Percentiles rank a stretch among this genome's conserved stretches.
phyloP scores from a whole-genome alignment of 2,888 invertebrate genomes.

The Hirtodrosophila histrioides region DNA sequence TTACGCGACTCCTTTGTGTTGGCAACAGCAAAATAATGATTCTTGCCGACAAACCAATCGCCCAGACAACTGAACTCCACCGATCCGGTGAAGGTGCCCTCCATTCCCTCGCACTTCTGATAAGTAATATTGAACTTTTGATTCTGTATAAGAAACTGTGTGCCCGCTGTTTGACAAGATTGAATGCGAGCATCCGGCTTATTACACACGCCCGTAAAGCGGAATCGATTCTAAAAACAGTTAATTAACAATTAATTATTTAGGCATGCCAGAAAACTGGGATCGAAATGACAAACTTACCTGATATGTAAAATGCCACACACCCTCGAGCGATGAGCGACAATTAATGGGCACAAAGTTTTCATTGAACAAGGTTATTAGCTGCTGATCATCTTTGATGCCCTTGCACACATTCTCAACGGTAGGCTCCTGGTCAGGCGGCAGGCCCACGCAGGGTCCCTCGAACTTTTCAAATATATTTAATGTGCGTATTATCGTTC shows the following conservation, averaged over 20 bases:
- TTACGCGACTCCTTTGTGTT: slow-evolving; percentile 97
- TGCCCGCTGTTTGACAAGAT: slow-evolving; percentile 98
- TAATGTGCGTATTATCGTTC: slow-evolving; percentile 92
- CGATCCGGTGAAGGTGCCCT: slow-evolving; percentile 94
- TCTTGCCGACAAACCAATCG: slow-evolving; percentile 97
- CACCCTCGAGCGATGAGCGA: slow-evolving; percentile 95
- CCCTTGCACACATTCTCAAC: slow-evolving; percentile 91
- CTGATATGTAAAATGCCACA: slow-evolving; percentile 97
- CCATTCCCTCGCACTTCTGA: slow-evolving; percentile 94
- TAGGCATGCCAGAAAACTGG: not conserved
- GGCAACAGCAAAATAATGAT: slow-evolving; percentile 98
- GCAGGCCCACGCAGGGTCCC: slow-evolving; percentile 91
- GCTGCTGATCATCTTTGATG: slow-evolving; percentile 91
- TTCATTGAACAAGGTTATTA: slow-evolving; percentile 94
- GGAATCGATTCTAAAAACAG: slow-evolving; percentile 88
- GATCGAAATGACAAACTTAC: slow-evolving; percentile 55
- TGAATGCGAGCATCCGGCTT: slow-evolving; percentile 94
- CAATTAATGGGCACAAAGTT: slow-evolving; percentile 96
- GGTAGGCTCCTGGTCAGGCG: slow-evolving; percentile 87
- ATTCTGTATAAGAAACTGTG: slow-evolving; percentile 97
- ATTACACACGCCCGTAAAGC: slow-evolving; percentile 96
- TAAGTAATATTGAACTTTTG: slow-evolving; percentile 98
- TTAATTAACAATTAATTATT: slow-evolving; percentile 13
- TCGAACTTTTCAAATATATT: slow-evolving; percentile 96
- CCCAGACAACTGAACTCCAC: slow-evolving; percentile 97